Conservation (phyloP, 2,113 vertebrate species). For the Etheostoma spectabile region DNA sequence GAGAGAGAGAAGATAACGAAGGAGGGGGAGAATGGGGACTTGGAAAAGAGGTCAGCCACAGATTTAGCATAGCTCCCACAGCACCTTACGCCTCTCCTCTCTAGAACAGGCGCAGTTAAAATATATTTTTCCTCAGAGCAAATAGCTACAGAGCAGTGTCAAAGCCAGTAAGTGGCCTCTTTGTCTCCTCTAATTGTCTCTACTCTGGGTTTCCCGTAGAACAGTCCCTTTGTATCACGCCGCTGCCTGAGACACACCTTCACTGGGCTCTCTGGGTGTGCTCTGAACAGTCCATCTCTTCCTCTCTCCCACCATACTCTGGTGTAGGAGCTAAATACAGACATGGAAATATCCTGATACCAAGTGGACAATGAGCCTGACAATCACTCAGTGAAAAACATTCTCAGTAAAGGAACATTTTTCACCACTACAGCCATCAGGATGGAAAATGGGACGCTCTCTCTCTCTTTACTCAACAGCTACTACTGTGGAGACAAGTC, state of each 20-base stretch:
- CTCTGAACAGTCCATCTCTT: conserved; percentile 72
- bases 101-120: conserved; percentile 42
- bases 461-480: background rate
- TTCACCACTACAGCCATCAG: background rate
- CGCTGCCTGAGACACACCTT: conserved; percentile 62
- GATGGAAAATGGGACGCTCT: conserved; percentile 12
- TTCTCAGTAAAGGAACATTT: conserved; percentile 16
- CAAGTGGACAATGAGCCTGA: conserved; percentile 13
- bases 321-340: conserved; percentile 70
- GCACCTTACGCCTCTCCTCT: conserved; percentile 60
- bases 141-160: conserved; percentile 13
- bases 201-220: conserved; percentile 25
- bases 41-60: conserved; percentile 84
- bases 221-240: conserved; percentile 10
- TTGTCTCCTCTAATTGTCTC: conserved; percentile 28
- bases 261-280: conserved; percentile 57
- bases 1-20: conserved; percentile 62
- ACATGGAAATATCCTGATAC: conserved; percentile 57
- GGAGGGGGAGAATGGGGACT: conserved; percentile 57
- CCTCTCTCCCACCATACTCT: conserved; percentile 58
- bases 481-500: background rate
- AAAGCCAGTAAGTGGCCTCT: conserved; percentile 35
- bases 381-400: conserved; percentile 36
- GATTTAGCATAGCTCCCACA: conserved; percentile 79
- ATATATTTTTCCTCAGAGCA: conserved; percentile 33